These are phyloP conservation scores for Empis livida DNA, from an alignment of 2,888 invertebrate species.

Conservation along the genomic window DNA sequence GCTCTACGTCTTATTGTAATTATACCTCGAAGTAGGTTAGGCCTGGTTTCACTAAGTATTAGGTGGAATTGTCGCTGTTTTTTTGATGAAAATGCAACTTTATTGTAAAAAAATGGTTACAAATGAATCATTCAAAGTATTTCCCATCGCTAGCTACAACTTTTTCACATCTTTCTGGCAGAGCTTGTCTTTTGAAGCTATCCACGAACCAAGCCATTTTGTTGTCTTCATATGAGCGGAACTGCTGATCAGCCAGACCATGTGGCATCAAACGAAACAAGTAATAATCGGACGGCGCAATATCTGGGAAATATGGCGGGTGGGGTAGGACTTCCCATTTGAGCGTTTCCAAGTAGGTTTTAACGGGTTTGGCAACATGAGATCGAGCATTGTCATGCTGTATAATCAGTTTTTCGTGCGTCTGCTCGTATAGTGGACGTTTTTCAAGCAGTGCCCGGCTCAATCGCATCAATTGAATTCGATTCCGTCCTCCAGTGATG, in stretches of 20 bases:
- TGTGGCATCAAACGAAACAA: neutral
- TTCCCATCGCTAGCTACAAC: too few species aligned
- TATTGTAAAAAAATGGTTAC: too few species aligned
- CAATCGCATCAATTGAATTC: neutral
- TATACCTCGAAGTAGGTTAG: too few species aligned
- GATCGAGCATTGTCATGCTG: neutral
- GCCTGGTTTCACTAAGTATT: too few species aligned
- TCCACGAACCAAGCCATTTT: neutral
- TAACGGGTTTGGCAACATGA: neutral
- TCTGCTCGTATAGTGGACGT: neutral
- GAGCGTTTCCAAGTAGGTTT: slow-evolving; percentile 15
- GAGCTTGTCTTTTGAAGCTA: neutral
- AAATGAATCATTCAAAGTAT: too few species aligned
- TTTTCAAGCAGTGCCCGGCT: neutral
- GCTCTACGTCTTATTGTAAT: too few species aligned
- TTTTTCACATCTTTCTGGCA: neutral
- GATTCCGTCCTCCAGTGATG: neutral
- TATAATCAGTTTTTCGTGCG: neutral
- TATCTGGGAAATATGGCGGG: slow-evolving; percentile 13
- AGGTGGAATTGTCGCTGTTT: too few species aligned
- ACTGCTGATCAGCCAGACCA: neutral
- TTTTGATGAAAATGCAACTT: too few species aligned
- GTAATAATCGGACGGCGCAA: slow-evolving; percentile 14
- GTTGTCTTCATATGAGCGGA: neutral
- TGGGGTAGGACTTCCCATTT: slow-evolving; percentile 13